Evolutionary conservation across 1,140 invertebrate species (phyloP).

Genomic region (Diuraphis noxia): DNA sequence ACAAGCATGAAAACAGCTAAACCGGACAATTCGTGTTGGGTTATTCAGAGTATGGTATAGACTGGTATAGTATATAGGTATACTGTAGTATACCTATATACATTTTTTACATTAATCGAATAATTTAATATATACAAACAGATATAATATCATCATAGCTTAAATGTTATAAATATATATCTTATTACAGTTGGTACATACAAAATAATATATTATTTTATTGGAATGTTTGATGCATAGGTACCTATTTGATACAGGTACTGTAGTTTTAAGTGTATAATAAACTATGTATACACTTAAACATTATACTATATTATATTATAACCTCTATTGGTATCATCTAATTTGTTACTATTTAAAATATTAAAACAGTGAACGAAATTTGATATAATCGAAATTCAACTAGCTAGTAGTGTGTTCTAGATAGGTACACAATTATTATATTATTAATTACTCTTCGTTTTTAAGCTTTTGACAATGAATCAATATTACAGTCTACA

Average conservation of each 20-base stretch:
- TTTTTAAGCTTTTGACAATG: not conserved
- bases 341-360: not conserved
- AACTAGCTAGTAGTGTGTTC: not conserved
- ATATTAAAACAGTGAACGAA: not conserved
- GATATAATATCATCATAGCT: not conserved
- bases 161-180: not conserved
- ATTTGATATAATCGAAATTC: not conserved
- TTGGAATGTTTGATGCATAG: too few relatives aligned
- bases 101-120: not conserved
- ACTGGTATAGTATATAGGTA: not conserved
- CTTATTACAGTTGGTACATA: too few relatives aligned
- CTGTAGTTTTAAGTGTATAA: too few relatives aligned
- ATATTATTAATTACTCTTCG: not conserved
- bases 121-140: not conserved
- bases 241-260: too few relatives aligned
- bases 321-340: not conserved
- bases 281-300: too few relatives aligned
- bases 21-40: not conserved
- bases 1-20: slow-evolving; percentile 11
- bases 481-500: not conserved
- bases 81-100: not conserved
- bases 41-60: not conserved
- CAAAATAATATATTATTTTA: too few relatives aligned
- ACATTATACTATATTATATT: too few relatives aligned
- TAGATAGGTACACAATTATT: not conserved